These are phyloP conservation scores for Mustelus asterias DNA, from an alignment of 2,113 vertebrate genomes.

Conservation along the genomic window DNA sequence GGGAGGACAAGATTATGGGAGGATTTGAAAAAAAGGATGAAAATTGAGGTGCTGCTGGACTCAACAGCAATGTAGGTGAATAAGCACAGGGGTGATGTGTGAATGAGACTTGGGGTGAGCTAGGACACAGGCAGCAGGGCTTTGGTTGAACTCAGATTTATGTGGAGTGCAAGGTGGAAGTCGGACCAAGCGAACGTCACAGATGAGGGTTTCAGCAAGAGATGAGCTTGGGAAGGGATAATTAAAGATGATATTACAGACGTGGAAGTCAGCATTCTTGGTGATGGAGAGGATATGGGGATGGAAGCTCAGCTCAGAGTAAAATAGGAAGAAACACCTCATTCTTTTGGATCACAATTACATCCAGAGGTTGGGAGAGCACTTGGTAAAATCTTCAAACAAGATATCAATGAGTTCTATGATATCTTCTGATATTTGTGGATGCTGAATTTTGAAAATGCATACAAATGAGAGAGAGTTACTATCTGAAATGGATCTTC, in stretches of 20 bases:
- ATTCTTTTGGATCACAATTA: not conserved
- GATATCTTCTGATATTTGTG: not conserved
- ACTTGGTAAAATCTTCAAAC: not conserved
- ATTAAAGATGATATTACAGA: not conserved
- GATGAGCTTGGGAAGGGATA: not conserved
- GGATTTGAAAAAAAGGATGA: too few species aligned
- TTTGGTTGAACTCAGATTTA: not conserved
- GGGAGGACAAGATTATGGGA: too few species aligned
- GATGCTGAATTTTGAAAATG: not conserved
- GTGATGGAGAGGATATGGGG: not conserved
- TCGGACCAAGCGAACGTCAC: not conserved
- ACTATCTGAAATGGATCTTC: not conserved
- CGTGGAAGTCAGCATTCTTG: not conserved
- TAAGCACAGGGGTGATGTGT: not conserved
- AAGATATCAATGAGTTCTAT: not conserved
- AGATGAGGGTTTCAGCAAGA: not conserved
- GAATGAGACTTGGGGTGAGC: not conserved
- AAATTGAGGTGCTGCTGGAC: too few species aligned
- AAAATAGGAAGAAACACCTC: not conserved
- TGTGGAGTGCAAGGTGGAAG: not conserved
- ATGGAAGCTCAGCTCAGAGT: not conserved
- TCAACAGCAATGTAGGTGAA: too few species aligned
- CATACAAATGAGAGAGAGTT: not conserved
- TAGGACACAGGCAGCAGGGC: not conserved
- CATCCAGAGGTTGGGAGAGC: not conserved